Conservation (phyloP, 2,888 invertebrate genomes). For the Phalangium opilio region DNA sequence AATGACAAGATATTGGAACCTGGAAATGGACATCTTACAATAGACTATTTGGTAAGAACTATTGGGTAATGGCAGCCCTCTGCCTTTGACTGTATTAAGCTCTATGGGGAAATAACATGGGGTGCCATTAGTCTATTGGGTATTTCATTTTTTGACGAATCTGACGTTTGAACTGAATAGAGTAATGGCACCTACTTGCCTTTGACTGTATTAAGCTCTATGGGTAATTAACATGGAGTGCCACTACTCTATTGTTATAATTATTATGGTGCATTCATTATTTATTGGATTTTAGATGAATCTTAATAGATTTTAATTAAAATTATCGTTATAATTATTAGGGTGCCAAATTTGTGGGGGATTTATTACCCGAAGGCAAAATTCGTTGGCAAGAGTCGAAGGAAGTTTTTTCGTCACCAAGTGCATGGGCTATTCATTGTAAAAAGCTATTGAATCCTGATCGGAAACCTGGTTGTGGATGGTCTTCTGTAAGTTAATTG, state of each 20-base stretch:
- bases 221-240: too few relatives aligned
- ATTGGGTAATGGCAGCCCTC: neutral
- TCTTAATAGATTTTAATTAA: neutral
- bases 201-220: too few relatives aligned
- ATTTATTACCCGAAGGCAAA: slow-evolving; percentile 68
- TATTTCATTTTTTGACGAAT: too few relatives aligned
- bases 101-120: too few relatives aligned
- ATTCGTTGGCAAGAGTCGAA: slow-evolving; percentile 76
- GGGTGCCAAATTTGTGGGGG: slow-evolving; percentile 79
- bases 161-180: too few relatives aligned
- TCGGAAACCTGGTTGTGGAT: slow-evolving; percentile 76
- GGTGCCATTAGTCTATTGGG: too few relatives aligned
- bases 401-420: slow-evolving; percentile 71
- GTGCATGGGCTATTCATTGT: slow-evolving; percentile 84
- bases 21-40: slow-evolving; percentile 67
- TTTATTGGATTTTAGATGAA: neutral
- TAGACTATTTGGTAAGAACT: slow-evolving; percentile 62
- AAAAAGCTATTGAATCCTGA: slow-evolving; percentile 79
- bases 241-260: too few relatives aligned
- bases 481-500: slow-evolving; percentile 61
- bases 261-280: neutral
- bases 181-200: too few relatives aligned
- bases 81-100: neutral
- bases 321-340: slow-evolving; percentile 30
- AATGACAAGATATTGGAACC: slow-evolving; percentile 68